phyloP scores from a whole-genome alignment of 2,888 invertebrate genomes.

The Zhengitettix transpicula region DNA sequence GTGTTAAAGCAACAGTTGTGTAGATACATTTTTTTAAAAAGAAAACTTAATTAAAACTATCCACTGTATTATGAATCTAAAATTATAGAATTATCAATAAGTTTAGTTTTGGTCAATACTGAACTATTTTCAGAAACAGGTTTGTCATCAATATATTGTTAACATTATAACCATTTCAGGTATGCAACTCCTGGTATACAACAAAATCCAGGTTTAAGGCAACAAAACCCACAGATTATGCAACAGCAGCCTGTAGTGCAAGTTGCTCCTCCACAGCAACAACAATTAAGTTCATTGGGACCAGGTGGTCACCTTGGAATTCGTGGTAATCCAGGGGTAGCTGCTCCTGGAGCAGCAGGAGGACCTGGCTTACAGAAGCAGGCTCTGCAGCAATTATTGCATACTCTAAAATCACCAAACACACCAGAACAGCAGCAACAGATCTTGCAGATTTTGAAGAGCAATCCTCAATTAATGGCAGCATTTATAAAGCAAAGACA shows the following conservation, averaged over 20 bases:
- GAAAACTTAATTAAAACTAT: no score
- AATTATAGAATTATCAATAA: no score
- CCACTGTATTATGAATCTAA: no score
- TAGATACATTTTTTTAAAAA: no score
- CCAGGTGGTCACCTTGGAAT: slow-evolving; percentile 5
- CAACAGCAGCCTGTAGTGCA: slow-evolving; percentile 33
- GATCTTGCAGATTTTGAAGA: slow-evolving; percentile 75
- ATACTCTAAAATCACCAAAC: slow-evolving; percentile 75
- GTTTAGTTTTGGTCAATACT: no score
- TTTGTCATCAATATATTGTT: no score
- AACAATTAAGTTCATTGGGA: slow-evolving; percentile 15
- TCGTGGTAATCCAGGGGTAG: slow-evolving; percentile 11
- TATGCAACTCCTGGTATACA: slow-evolving; percentile 27
- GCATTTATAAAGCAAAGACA: slow-evolving; percentile 83
- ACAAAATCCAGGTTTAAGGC: slow-evolving; percentile 25
- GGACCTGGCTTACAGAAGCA: slow-evolving; percentile 31
- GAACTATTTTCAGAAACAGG: no score
- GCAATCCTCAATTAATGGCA: slow-evolving; percentile 89
- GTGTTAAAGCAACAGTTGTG: not conserved
- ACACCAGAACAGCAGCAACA: slow-evolving; percentile 85
- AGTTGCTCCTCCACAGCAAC: slow-evolving; percentile 32
- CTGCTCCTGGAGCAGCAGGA: slow-evolving; percentile 2
- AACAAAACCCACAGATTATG: slow-evolving; percentile 27
- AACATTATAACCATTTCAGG: slow-evolving; percentile 15
- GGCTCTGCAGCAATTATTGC: slow-evolving; percentile 72